phyloP scores from a whole-genome alignment of 2,113 vertebrate genomes.

The Macquaria australasica region DNA sequence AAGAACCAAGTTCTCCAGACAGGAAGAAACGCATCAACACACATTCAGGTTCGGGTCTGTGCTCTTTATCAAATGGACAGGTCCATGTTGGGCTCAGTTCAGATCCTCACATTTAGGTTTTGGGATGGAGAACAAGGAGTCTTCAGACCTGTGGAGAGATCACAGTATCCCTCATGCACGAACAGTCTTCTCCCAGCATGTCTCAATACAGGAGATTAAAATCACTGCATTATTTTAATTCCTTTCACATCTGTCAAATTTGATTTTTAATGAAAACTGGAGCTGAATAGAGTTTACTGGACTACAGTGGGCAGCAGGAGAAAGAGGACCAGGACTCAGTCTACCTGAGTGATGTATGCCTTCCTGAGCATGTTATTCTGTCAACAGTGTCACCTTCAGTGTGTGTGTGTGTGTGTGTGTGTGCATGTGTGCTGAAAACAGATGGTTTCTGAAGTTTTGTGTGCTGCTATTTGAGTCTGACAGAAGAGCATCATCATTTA shows the following conservation, averaged over 20 bases:
- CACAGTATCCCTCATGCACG: neutral
- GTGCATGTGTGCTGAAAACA: neutral
- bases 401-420: neutral
- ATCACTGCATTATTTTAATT: too few relatives aligned
- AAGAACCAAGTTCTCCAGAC: too few relatives aligned
- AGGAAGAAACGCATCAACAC: too few relatives aligned
- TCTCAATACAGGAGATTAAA: too few relatives aligned
- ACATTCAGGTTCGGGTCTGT: too few relatives aligned
- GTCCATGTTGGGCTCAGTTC: too few relatives aligned
- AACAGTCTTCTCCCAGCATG: too few relatives aligned
- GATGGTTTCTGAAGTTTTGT: neutral
- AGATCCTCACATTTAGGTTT: too few relatives aligned
- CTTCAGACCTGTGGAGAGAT: neutral
- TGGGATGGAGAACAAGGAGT: neutral
- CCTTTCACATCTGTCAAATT: neutral
- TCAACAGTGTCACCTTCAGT: neutral
- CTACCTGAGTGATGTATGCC: neutral
- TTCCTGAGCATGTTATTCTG: neutral
- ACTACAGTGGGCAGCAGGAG: neutral
- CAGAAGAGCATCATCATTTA: conserved; percentile 40
- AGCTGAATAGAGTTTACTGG: neutral
- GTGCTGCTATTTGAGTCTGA: conserved; percentile 14
- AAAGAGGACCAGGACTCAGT: neutral
- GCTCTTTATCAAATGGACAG: too few relatives aligned
- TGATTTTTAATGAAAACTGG: neutral